Conservation (phyloP, 2,888 invertebrate species). For the Tetranychus truncatus region DNA sequence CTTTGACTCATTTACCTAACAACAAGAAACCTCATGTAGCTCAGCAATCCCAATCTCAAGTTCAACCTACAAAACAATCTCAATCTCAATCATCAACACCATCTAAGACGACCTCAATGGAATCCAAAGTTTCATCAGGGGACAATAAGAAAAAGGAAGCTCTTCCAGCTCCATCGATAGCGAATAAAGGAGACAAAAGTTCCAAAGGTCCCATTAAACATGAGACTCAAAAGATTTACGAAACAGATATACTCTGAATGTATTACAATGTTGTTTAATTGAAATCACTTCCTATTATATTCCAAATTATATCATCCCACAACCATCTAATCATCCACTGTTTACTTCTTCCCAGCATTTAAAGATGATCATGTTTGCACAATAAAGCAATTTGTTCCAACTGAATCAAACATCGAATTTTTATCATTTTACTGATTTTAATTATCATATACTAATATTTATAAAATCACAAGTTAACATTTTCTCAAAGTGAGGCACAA, state of each 20-base stretch:
- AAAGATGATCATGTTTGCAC: neutral
- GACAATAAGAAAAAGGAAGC: neutral
- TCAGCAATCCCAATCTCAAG: neutral
- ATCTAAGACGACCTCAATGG: neutral
- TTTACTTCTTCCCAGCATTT: constrained; percentile 2
- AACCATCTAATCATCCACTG: neutral
- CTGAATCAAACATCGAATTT: too few relatives aligned
- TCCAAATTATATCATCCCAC: too few relatives aligned
- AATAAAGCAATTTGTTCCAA: too few relatives aligned
- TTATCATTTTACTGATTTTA: too few relatives aligned
- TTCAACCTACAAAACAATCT: neutral
- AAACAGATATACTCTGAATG: constrained; percentile 68
- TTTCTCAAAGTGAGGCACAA: too few relatives aligned
- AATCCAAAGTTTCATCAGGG: neutral
- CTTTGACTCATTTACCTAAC: constrained; percentile 43
- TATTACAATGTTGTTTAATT: neutral
- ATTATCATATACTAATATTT: too few relatives aligned
- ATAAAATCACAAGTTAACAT: too few relatives aligned
- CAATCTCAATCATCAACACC: neutral
- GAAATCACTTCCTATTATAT: too few relatives aligned
- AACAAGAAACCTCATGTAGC: neutral
- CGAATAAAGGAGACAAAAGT: neutral
- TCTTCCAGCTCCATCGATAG: neutral
- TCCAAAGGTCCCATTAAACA: constrained; percentile 1
- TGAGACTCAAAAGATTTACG: constrained; percentile 41